Evolutionary conservation across 2,797 vertebrate genomes (phyloP), one percentile per base, ranked within the genome.

Genomic region (Chelon auratus): DNA sequence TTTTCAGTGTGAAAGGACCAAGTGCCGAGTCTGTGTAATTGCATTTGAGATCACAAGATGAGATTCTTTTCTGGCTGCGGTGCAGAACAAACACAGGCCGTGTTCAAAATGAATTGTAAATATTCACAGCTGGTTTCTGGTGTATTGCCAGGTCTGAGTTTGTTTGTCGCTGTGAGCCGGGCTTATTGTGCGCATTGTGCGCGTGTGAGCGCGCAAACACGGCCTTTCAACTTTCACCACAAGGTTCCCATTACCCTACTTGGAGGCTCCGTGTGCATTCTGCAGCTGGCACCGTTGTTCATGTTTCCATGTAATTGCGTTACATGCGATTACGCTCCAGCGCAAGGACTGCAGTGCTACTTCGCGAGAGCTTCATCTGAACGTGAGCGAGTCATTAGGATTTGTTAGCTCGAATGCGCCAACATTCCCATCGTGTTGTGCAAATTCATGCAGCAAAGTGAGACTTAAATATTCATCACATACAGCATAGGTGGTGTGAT

Each of bases 361-460:
- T 52, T 57, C 13, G 66, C 69, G 64, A 67, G 52, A 42, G 45
- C 60, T 56, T 57, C 65, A 17, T 73, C 14, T 10, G 13, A 77
- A 82, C 72, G 70, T 70, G 51, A 55, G 6, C 30, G 13, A 42
- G 74, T 75, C 64, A 71, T 84, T 85, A 14, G 1, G 12, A 65
- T 9, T 70, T 43, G 69, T 82, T 65, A 69, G 66, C 70, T 24
- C 24, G 75, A 71, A 85, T 76, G 74, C 36, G 7, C 52, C 42
- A 17, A 22, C 37, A 13, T 80, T 80, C 79, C 80, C 71, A 57
- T 84, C 68, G 72, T 82, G 68, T 33, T 80, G 75, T 80, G 82
- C 55, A 86, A 83, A 86, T 85, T 26, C 56, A 62, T 84, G 69
- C 75, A 72, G 67, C 42, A 62, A 75, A 77, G 74, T 73, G 77